These are phyloP conservation scores for Sussaba pulchella DNA, from an alignment of 2,888 invertebrate genomes.

Conservation along the genomic window DNA sequence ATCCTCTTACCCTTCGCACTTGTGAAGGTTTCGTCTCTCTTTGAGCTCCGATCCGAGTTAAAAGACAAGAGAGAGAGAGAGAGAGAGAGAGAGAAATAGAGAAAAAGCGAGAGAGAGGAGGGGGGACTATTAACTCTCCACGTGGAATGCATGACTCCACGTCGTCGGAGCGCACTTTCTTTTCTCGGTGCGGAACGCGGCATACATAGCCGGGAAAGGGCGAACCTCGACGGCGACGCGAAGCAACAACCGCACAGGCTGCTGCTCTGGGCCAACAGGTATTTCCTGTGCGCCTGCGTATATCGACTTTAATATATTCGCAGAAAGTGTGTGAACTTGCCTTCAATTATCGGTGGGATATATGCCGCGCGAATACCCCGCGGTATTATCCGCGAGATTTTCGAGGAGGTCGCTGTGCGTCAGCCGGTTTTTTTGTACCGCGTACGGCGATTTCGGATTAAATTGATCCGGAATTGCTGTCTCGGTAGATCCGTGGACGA, in stretches of 20 bases:
- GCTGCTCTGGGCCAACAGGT: conserved; percentile 17
- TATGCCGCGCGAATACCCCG: conserved; percentile 24
- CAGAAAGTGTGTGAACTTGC: conserved; percentile 55
- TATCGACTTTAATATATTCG: conserved; percentile 35
- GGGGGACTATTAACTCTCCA: conserved; percentile 31
- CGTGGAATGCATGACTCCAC: conserved; percentile 33
- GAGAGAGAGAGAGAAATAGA: conserved; percentile 8
- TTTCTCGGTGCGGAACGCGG: conserved; percentile 30
- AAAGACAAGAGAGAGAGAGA: not conserved
- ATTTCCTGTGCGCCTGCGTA: conserved; percentile 41
- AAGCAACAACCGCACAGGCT: not conserved
- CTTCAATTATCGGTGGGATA: conserved; percentile 46
- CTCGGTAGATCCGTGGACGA: no score
- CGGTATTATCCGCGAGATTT: conserved; percentile 36
- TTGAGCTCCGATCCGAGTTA: no score
- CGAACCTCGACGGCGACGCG: conserved; percentile 36
- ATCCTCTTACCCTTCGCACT: no score
- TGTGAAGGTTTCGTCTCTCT: no score
- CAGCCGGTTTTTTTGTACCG: not conserved
- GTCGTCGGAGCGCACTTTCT: conserved; percentile 51
- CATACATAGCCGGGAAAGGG: conserved; percentile 13
- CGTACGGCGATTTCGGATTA: conserved; percentile 5
- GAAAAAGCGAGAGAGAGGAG: not conserved
- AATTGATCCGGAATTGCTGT: conserved; percentile 15
- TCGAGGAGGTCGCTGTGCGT: not conserved